Conservation (phyloP, 2,888 invertebrate species). For the Margaritifera margaritifera region DNA sequence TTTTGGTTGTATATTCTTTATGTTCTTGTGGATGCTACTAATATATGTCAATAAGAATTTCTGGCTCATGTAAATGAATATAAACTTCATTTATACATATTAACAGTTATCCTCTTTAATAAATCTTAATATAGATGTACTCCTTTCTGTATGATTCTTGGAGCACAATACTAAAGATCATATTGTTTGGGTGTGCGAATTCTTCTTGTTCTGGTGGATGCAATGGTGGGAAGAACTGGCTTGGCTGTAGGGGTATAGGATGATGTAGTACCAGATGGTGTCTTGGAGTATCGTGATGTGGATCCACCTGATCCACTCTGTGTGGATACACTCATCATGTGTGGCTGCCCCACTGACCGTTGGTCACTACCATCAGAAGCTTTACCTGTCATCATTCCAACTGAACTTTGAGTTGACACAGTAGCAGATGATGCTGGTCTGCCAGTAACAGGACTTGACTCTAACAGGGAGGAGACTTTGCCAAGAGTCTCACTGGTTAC, state of each 20-base stretch:
- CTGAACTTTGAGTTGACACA: neutral
- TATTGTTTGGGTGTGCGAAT: conserved; percentile 69
- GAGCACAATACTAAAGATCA: conserved; percentile 37
- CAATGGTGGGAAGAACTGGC: conserved; percentile 53
- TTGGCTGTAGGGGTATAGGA: conserved; percentile 60
- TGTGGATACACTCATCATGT: conserved; percentile 5
- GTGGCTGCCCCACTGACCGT: conserved; percentile 11
- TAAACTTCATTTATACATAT: too few species aligned
- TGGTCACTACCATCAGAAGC: conserved; percentile 11
- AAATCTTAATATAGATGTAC: too few species aligned
- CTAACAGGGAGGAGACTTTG: conserved; percentile 59
- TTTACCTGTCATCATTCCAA: conserved; percentile 5
- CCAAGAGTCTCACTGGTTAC: conserved; percentile 53
- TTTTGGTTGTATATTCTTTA: too few species aligned
- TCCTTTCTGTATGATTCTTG: too few species aligned
- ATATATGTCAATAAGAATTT: too few species aligned
- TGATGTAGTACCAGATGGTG: conserved; percentile 23
- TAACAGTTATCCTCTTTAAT: too few species aligned
- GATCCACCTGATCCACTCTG: conserved; percentile 7
- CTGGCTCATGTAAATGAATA: too few species aligned
- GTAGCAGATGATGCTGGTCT: conserved; percentile 15
- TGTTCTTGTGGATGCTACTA: too few species aligned
- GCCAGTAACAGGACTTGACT: conserved; percentile 51
- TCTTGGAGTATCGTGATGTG: conserved; percentile 18
- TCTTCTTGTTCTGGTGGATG: conserved; percentile 64